Evolutionary conservation across 2,113 vertebrate genomes (phyloP), one percentile per base, ranked within the genome.

Genomic region (Phrynocephalus versicolor): DNA sequence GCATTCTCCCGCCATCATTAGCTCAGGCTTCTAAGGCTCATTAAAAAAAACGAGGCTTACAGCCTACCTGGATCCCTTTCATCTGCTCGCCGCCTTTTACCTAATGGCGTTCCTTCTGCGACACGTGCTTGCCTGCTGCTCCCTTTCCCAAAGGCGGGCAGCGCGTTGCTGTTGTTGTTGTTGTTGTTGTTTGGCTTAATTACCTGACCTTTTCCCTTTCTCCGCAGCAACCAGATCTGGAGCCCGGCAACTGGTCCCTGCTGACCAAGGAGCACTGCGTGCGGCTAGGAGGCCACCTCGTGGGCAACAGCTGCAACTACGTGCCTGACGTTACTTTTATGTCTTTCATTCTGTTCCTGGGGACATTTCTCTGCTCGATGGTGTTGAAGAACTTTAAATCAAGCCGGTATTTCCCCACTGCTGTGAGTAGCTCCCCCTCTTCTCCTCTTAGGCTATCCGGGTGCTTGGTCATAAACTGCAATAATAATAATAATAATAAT

Each of bases 281-380:
- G 87, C 85, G 1, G 27, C 83, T 0, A 39, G 96, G 96, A 1
- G 96, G 97, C 79, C 88, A 88, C 8, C 95, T 97, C 55, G 89
- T 85, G 62, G 97, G 97, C 1, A 92, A 90, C 16, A 90, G 94
- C 92, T 97, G 97, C 79, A 91, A 92, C 0, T 95, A 93, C 0
- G 92, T 96, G 51, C 97, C 97, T 0, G 96, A 97, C 73, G 77
- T 97, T 51, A 89, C 96, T 77, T 92, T 97, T n/a, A n/a, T 97
- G 83, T 97, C 96, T 72, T 89, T 96, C 81, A 93, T 97, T 75
- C 95, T 97, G 65, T 97, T 97, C 0, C 87, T 96, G 33, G 95
- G 94, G n/a, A 96, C 96, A 14, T 96, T 96, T 89, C 67, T 97
- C 79, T 96, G 90, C 88, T 95, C 96, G 69, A 70, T 25, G 0